These are phyloP conservation scores for Dorcus parallelipipedus DNA, from an alignment of 2,888 invertebrate genomes.

Conservation along the genomic window DNA sequence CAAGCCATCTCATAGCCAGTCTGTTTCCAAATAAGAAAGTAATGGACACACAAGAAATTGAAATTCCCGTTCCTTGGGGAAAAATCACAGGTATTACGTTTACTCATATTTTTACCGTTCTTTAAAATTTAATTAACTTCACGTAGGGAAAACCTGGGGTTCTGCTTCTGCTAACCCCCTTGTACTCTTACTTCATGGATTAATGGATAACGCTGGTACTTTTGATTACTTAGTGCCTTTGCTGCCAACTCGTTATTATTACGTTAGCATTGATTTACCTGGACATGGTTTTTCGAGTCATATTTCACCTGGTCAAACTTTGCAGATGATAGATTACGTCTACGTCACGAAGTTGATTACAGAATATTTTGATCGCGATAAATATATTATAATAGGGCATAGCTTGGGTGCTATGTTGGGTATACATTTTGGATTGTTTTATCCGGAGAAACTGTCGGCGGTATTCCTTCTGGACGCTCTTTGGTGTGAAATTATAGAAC, in stretches of 20 bases:
- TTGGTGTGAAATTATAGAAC: constrained; percentile 21
- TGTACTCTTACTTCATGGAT: constrained; percentile 55
- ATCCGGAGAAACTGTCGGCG: constrained; percentile 40
- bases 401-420: constrained; percentile 50
- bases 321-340: constrained; percentile 14
- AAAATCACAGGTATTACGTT: constrained; percentile 10
- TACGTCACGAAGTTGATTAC: constrained; percentile 11
- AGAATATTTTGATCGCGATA: constrained; percentile 15
- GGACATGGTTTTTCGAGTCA: constrained; percentile 55
- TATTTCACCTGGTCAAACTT: constrained; percentile 38
- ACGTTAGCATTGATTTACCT: constrained; percentile 50
- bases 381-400: constrained; percentile 31
- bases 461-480: constrained; percentile 43
- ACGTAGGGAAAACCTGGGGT: constrained; percentile 58
- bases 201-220: constrained; percentile 53
- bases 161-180: constrained; percentile 48
- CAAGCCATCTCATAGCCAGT: too few relatives aligned
- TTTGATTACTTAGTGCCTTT: constrained; percentile 52
- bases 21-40: neutral
- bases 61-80: constrained; percentile 13
- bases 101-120: too few relatives aligned
- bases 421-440: constrained; percentile 32
- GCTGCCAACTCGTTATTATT: constrained; percentile 45
- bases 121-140: neutral
- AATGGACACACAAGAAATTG: constrained; percentile 15